These are phyloP conservation scores for Antigone vipio DNA, from an alignment of 2,113 vertebrate species.

Conservation along the genomic window DNA sequence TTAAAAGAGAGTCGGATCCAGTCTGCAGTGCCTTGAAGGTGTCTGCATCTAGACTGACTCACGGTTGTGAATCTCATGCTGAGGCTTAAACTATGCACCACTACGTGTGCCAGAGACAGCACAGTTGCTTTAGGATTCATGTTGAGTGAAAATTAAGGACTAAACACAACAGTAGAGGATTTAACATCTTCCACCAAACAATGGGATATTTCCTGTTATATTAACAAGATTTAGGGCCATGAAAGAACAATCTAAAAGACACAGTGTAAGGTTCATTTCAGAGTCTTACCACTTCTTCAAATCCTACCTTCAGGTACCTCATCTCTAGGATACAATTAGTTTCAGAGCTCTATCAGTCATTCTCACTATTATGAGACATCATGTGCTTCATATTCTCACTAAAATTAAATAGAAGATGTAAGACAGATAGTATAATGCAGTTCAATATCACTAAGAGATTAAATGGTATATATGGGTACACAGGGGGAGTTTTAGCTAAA, in stretches of 20 bases:
- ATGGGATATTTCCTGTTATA: neutral
- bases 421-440: neutral
- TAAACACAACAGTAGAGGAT: neutral
- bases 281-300: neutral
- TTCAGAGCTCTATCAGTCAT: conserved; percentile 9
- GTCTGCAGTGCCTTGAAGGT: neutral
- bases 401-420: conserved; percentile 33
- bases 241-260: neutral
- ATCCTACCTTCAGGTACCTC: neutral
- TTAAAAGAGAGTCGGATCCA: neutral
- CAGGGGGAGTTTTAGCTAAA: conserved; percentile 42
- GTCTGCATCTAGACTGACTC: neutral
- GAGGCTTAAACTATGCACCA: neutral
- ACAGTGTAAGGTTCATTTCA: neutral
- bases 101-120: neutral
- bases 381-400: conserved; percentile 12
- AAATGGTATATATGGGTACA: neutral
- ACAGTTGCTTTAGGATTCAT: neutral
- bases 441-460: conserved; percentile 17
- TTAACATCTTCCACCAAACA: neutral
- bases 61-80: neutral
- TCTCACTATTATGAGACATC: neutral
- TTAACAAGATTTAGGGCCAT: neutral
- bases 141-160: neutral
- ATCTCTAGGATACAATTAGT: neutral